Base-by-base conservation (phyloP, 2,888 invertebrate species). In the Physocephala rufipes region DNA sequence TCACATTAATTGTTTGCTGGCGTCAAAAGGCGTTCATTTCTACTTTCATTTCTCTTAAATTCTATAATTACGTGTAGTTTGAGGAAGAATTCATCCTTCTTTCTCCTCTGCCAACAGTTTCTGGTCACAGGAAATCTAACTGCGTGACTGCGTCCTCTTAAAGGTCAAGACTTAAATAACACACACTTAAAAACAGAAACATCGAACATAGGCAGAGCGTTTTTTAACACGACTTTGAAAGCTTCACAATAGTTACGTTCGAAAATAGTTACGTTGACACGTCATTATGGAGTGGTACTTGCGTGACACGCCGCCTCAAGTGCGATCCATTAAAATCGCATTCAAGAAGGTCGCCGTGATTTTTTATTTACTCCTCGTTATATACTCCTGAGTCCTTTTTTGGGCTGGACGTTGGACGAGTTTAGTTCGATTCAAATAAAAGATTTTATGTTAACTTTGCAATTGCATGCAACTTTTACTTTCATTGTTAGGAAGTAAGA, bases 91-190 rank as follows among this genome's bases (percentile, higher is more conserved):
- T n/a, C n/a, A n/a, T n/a, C n/a, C n/a, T n/a, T n/a, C n/a, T n/a
- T n/a, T n/a, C 58, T 36, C 43, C 58, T 24, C 36, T 16, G 49
- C 26, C 28, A 12, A 36, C 58, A n/a, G 16, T 7, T 19, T 28
- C 45, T 26, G 24, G 43, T n/a, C 51, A 16, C 15, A 21, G 26
- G 55, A 49, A 63, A 75, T 76, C 75, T 76, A 74, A 71, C 76
- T 76, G 73, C 76, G 76, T 75, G 76, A 73, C 73, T 67, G 67
- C 72, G 67, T 55, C n/a, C 58, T 65, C 51, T 68, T 26, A 75
- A 78, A 78, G 77, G 77, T 78, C 77, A 76, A 76, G 74, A 47
- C 19, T 19, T 51, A 21, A 62, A 19, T 36, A 36, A 51, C n/a
- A 13, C n/a, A 36, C 26, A 30, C 28, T n/a, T 36, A 7, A 36